Conservation (phyloP, 2,888 invertebrate genomes). For the Mythimna lalbum region DNA sequence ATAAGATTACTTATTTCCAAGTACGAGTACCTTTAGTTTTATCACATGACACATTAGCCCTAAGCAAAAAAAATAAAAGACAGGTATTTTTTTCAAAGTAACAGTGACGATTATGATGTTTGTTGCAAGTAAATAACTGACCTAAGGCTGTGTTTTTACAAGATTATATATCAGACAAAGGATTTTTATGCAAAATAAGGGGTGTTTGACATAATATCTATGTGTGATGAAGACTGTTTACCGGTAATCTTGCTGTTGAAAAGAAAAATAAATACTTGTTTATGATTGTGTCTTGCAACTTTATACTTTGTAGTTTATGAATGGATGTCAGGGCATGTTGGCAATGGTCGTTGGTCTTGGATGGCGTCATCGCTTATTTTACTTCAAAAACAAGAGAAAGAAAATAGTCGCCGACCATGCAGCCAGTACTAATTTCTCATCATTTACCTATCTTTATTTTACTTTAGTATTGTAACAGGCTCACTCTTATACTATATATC, state of each 20-base stretch:
- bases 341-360: conserved; percentile 4
- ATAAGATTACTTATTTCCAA: conserved; percentile 63
- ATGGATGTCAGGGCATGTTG: background rate
- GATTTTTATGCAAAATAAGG: conserved; percentile 50
- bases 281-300: background rate
- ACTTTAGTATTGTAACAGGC: no score
- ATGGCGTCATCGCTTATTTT: conserved; percentile 18
- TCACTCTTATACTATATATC: no score
- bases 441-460: no score
- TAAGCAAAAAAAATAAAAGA: conserved; percentile 57
- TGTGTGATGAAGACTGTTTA: conserved; percentile 19
- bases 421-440: no score
- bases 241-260: conserved; percentile 21
- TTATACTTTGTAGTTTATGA: background rate
- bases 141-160: conserved; percentile 57
- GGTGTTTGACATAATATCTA: conserved; percentile 48
- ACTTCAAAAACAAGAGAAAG: background rate
- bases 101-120: conserved; percentile 19
- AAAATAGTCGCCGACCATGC: background rate
- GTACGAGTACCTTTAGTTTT: conserved; percentile 58
- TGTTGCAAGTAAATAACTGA: conserved; percentile 54
- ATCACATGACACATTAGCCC: conserved; percentile 62
- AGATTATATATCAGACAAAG: conserved; percentile 55
- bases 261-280: conserved; percentile 28
- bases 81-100: conserved; percentile 38